Evolutionary conservation across 2,888 invertebrate species (phyloP), one percentile per base, ranked within the genome.

Genomic region (Apamea epomidion): DNA sequence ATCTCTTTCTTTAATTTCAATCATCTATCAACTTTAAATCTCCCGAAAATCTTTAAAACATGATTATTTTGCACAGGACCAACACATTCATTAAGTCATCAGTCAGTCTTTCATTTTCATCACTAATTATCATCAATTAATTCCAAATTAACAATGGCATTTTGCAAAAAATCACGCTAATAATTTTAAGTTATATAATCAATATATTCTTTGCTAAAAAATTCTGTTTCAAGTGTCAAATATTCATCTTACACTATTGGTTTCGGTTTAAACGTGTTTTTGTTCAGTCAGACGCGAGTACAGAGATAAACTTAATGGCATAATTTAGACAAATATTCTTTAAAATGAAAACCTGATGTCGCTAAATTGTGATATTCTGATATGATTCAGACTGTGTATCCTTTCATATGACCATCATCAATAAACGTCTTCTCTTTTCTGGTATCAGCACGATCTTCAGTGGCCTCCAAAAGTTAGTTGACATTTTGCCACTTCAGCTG

Each of bases 221-320:
- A 16, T 45, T 51, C 65, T 68, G 14, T 25, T 45, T 68, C 76
- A 76, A 82, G 74, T 65, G 82, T 87, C 86, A 85, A 87, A 87
- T 78, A 85, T 78, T 77, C 45, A 84, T 86, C 14, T 68, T 77
- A 81, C 71, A 58, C 25, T n/a, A 74, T 79, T 70, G 42, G 29
- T 68, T 73, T 73, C 21, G 21, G 60, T 54, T 69, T 16, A 62
- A 75, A 76, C 10, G 37, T 73, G 6, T 54, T 69, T 77, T 37
- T 74, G 81, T 70, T 77, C 76, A 82, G 37, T 70, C 73, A 79
- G 16, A 48, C 62, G 80, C 16, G n/a, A 78, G 51, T 32, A 2
- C 21, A 2, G n/a, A 70, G 73, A 79, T 83, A 83, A 75, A 77
- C 8, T 51, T 67, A 78, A 84, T 84, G 21, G 37, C 16, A 5